Evolutionary conservation across 30 jellyfish, hydroid and myxozoan species (phyloP).

Genomic region (Pelagia noctiluca): DNA sequence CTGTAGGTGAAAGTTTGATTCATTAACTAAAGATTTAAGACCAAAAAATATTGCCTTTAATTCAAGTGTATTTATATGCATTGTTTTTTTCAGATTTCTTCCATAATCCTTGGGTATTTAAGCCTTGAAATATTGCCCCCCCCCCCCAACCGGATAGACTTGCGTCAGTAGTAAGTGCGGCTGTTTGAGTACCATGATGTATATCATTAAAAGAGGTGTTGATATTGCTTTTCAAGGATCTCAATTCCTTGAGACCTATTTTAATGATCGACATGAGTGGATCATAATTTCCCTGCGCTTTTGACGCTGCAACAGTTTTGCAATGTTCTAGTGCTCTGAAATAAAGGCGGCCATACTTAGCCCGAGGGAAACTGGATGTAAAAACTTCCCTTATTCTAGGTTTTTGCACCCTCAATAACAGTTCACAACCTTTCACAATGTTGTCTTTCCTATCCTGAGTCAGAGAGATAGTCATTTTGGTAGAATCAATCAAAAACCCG

Average conservation of each 20-base stretch:
- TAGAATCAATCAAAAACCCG: conserved; percentile 1
- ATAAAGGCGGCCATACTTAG: conserved; percentile 33
- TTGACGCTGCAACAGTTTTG: conserved; percentile 16
- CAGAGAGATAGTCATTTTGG: no score
- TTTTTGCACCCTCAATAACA: no score
- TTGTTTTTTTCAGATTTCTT: not conserved
- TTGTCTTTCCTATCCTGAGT: no score
- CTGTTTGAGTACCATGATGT: not conserved
- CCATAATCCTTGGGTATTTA: no score
- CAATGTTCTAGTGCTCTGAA: conserved; percentile 33
- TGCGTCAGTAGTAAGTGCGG: conserved; percentile 29
- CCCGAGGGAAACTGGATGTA: conserved; percentile 37
- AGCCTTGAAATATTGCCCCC: conserved; percentile 18
- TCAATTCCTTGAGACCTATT: conserved; percentile 22
- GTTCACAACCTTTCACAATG: no score
- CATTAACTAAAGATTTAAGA: not conserved
- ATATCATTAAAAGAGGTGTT: no score
- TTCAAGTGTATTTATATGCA: conserved; percentile 37
- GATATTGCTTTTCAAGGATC: conserved; percentile 43
- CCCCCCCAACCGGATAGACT: conserved; percentile 44
- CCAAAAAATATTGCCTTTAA: no score
- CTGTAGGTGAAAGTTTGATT: not conserved
- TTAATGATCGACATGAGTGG: not conserved
- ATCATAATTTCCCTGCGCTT: no score
- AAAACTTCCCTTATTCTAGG: conserved; percentile 27